A percentile compares a stretch with the other conserved stretches of the same genome.
Evolutionary conservation across 2,888 invertebrate species (phyloP).

Genomic region (Parnassius orleans): DNA sequence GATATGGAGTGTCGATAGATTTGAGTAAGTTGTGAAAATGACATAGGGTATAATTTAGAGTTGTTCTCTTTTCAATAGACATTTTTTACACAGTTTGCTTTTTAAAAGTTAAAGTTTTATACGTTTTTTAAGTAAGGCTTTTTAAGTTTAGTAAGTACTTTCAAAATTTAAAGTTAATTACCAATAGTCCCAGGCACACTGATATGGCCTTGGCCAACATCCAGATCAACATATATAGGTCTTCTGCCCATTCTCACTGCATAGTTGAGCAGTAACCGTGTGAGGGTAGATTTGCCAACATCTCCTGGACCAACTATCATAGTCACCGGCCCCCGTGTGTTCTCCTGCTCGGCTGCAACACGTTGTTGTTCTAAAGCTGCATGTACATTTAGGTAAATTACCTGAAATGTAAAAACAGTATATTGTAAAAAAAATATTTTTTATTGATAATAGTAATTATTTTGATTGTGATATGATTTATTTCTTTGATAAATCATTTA

Average conservation of each 20-base stretch:
- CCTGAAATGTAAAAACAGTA: constrained; percentile 47
- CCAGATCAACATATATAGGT: constrained; percentile 96
- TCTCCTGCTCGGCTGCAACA: constrained; percentile 87
- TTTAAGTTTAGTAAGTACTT: background rate
- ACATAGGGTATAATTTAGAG: too few species aligned
- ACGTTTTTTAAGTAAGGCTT: too few species aligned
- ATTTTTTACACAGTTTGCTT: too few species aligned
- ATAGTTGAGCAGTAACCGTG: constrained; percentile 94
- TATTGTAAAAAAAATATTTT: too few species aligned
- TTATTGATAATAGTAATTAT: too few species aligned
- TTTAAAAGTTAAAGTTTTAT: too few species aligned
- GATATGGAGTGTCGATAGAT: too few species aligned
- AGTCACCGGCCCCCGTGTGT: constrained; percentile 89
- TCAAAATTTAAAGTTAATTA: constrained; percentile 41
- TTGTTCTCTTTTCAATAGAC: too few species aligned
- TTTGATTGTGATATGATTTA: too few species aligned
- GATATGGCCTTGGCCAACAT: constrained; percentile 96
- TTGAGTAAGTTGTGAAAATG: too few species aligned
- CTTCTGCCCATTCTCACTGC: constrained; percentile 93
- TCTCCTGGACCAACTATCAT: constrained; percentile 97
- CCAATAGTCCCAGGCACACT: constrained; percentile 96
- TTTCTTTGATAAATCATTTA: too few species aligned
- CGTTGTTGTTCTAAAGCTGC: constrained; percentile 96
- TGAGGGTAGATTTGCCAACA: constrained; percentile 97
- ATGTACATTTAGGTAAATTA: constrained; percentile 96